phyloP scores from a whole-genome alignment of 1,140 invertebrate genomes.

The Propsilocerus akamusi region DNA sequence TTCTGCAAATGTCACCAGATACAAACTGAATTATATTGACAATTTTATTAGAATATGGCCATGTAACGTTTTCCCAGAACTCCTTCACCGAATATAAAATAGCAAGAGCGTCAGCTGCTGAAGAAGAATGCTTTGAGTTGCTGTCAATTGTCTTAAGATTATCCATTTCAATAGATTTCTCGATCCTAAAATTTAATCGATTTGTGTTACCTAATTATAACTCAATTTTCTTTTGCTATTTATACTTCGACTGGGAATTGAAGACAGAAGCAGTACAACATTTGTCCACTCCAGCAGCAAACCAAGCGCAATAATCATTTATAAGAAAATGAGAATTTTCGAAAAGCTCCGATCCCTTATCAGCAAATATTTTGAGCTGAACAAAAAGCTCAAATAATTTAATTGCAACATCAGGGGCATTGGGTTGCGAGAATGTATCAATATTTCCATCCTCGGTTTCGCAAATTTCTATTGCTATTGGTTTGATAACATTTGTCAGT shows the following conservation, averaged over 20 bases:
- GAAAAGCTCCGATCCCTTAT: constrained; percentile 31
- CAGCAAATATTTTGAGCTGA: constrained; percentile 63
- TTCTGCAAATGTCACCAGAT: constrained; percentile 34
- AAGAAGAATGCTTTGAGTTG: background rate
- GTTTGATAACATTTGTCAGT: constrained; percentile 48
- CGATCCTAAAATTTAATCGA: constrained; percentile 9
- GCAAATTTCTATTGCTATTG: constrained; percentile 50
- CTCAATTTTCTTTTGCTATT: background rate
- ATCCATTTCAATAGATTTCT: background rate
- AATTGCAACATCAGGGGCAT: constrained; percentile 43
- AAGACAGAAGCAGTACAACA: constrained; percentile 82
- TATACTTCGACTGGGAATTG: constrained; percentile 34
- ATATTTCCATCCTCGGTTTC: constrained; percentile 27
- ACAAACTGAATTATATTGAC: background rate
- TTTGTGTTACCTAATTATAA: background rate
- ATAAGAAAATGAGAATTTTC: constrained; percentile 39
- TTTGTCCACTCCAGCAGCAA: constrained; percentile 65
- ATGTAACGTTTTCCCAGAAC: background rate
- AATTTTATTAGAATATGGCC: constrained; percentile 33
- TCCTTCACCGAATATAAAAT: background rate
- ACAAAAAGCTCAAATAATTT: constrained; percentile 82
- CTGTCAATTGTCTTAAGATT: background rate
- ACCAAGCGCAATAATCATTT: constrained; percentile 68
- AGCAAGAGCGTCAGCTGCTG: background rate
- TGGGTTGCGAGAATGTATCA: constrained; percentile 4